Percentiles rank a stretch among this genome's conserved stretches.
Evolutionary conservation across 2,888 invertebrate genomes (phyloP).

Genomic region (Microchrysa polita): DNA sequence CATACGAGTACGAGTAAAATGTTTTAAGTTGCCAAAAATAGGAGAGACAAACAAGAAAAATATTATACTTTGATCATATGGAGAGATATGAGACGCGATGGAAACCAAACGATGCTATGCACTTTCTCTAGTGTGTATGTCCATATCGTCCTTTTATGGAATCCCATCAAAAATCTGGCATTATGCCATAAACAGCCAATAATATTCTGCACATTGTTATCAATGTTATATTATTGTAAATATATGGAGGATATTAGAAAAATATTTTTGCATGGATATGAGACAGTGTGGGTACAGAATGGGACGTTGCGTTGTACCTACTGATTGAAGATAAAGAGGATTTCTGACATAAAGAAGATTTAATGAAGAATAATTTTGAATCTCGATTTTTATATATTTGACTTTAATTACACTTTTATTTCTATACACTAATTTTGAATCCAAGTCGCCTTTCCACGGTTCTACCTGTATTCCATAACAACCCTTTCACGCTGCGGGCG

Average conservation of each 20-base stretch:
- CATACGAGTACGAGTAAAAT: background rate
- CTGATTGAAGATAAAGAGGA: too few species aligned
- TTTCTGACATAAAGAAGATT: too few species aligned
- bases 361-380: too few species aligned
- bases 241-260: background rate
- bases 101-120: background rate
- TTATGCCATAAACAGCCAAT: constrained; percentile 33
- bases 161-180: constrained; percentile 35
- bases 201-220: constrained; percentile 38
- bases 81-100: background rate
- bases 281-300: background rate
- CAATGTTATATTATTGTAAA: constrained; percentile 26
- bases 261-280: constrained; percentile 4
- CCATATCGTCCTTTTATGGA: background rate
- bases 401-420: too few species aligned
- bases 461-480: too few species aligned
- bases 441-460: too few species aligned
- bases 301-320: too few species aligned
- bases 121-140: background rate
- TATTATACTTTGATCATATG: background rate
- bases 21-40: background rate
- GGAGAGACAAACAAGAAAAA: background rate
- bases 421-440: too few species aligned
- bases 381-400: too few species aligned
- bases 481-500: too few species aligned